These are phyloP conservation scores for Papilio helenus DNA, from an alignment of 1,140 invertebrate species.

Conservation along the genomic window DNA sequence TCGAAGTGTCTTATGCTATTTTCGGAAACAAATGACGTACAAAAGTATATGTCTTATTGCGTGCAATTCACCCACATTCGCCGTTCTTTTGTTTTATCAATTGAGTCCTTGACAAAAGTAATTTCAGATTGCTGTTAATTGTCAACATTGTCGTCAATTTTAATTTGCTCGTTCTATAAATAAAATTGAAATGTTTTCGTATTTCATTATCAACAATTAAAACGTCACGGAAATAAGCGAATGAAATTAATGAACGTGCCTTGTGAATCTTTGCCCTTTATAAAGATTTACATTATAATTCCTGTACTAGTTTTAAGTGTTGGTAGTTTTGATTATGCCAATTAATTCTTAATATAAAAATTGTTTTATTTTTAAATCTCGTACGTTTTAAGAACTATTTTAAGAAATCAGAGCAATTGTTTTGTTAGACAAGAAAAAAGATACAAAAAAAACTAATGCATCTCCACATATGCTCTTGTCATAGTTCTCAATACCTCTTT, in stretches of 20 bases:
- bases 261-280: background rate
- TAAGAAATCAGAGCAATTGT: no score
- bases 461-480: background rate
- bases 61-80: background rate
- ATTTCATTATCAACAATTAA: background rate
- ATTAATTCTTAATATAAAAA: background rate
- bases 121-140: slow-evolving; percentile 1
- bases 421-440: background rate
- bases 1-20: no score
- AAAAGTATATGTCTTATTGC: background rate
- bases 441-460: background rate
- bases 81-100: background rate
- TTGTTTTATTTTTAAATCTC: no score
- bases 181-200: slow-evolving; percentile 11
- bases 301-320: background rate
- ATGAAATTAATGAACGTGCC: background rate
- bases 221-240: slow-evolving; percentile 3
- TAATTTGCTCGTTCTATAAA: slow-evolving; percentile 8
- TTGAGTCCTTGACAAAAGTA: slow-evolving; percentile 6
- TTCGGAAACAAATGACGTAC: background rate
- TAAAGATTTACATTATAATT: background rate
- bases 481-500: background rate
- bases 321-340: background rate
- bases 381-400: no score
- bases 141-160: slow-evolving; percentile 4